Percentiles rank a stretch among this genome's conserved stretches.
Conservation (phyloP, 2,797 vertebrate genomes). For the Catostomus latipinnis region DNA sequence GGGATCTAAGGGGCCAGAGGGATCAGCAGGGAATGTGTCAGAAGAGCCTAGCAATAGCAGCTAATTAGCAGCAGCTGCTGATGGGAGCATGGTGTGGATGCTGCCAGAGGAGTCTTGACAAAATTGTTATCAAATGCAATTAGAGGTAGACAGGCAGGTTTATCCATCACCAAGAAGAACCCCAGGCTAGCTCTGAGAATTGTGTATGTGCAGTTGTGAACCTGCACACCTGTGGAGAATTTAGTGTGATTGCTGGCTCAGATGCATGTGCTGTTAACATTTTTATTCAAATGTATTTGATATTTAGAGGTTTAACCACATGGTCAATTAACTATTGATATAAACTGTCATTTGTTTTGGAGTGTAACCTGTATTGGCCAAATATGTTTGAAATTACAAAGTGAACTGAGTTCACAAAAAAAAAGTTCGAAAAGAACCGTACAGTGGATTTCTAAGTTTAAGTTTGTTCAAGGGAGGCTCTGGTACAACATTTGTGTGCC, state of each 20-base stretch:
- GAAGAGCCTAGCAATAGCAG: slow-evolving; percentile 82
- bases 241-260: neutral
- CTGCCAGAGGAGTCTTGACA: slow-evolving; percentile 78
- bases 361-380: too few relatives aligned
- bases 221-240: slow-evolving; percentile 30
- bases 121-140: slow-evolving; percentile 81
- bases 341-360: too few relatives aligned
- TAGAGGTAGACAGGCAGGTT: slow-evolving; percentile 73
- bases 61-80: slow-evolving; percentile 90
- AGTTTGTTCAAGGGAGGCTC: too few relatives aligned
- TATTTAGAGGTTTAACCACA: neutral
- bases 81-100: slow-evolving; percentile 75
- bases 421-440: too few relatives aligned
- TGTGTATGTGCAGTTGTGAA: slow-evolving; percentile 13
- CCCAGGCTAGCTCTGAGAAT: slow-evolving; percentile 55
- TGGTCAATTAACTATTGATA: neutral
- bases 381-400: too few relatives aligned
- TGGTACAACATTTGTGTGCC: too few relatives aligned
- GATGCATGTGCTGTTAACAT: neutral
- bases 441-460: too few relatives aligned
- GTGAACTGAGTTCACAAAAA: too few relatives aligned
- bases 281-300: too few relatives aligned
- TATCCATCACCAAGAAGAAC: slow-evolving; percentile 69
- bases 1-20: slow-evolving; percentile 71
- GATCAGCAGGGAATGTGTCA: slow-evolving; percentile 77